Base-by-base conservation (phyloP, 2,113 vertebrate genomes). In the Microtus montanus region DNA sequence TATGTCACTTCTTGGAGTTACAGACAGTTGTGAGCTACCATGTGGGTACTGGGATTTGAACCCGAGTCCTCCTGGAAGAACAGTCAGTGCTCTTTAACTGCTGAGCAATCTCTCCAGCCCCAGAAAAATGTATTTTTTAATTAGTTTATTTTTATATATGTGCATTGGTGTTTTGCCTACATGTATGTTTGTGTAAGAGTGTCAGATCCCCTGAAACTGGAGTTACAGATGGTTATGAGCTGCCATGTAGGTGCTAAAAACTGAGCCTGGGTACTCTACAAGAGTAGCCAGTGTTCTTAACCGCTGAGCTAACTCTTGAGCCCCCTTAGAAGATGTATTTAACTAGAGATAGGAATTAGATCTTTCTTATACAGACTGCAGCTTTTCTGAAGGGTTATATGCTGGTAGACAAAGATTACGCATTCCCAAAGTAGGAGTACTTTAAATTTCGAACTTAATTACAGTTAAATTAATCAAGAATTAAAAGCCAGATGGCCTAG, bases 391-490 rank as follows among this genome's bases (percentile, higher is more conserved):
- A 89, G 66, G 28, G 7, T 71, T 89, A 10, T 68, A 73, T 2
- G 33, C 84, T 93, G 41, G 5, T 80, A 77, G 75, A 90, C 24
- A 87, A 41, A 68, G 61, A 64, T 20, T 90, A 41, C 8, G 38
- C 54, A 35, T 73, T 33, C 19, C 33, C 28, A 75, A 8, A 79
- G 28, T 61, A 82, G 80, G 35, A 64, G 58, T 94, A 84, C 61
- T 75, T 87, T 92, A 74, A 87, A 30, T 73, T 95, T 28, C 63
- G 52, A 26, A 6, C 89, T 88, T 95, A 75, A 71, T 91, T 95
- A 87, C 41, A 92, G 5, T 68, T 85, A 68, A 85, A 22, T 47
- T 47, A 33, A 66, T 66, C 82, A 85, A 44, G 41, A 87, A 74
- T 89, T 52, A 77, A 68, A 92, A 92, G 70, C 44, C 44, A 93